phyloP scores from a whole-genome alignment of 2,888 invertebrate species.

The Hydrotaea cyrtoneurina region DNA sequence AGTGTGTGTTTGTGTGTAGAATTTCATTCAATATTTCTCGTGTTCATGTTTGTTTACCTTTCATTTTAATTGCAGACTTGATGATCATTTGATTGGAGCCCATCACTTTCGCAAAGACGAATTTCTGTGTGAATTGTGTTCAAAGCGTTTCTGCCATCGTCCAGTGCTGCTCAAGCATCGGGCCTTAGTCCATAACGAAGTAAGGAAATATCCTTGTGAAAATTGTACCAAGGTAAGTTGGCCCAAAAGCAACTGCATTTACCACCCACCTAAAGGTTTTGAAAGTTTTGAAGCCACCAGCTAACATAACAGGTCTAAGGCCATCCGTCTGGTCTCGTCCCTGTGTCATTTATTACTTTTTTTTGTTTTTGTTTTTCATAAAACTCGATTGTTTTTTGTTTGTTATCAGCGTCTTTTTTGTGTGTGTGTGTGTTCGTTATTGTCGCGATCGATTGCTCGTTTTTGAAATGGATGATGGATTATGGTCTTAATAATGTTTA shows the following conservation, averaged over 20 bases:
- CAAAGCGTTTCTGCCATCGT: constrained; percentile 90
- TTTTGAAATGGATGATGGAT: constrained; percentile 63
- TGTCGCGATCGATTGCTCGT: not conserved
- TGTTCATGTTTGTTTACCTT: not conserved
- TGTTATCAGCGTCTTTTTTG: not conserved
- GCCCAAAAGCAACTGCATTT: not conserved
- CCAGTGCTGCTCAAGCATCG: constrained; percentile 91
- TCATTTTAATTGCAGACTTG: constrained; percentile 85
- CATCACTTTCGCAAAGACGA: constrained; percentile 91
- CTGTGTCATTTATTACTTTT: no score
- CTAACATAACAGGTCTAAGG: not conserved
- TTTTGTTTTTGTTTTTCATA: not conserved
- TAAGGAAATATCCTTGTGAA: constrained; percentile 94
- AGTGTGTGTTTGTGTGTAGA: not conserved
- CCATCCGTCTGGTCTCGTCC: not conserved
- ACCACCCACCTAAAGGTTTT: not conserved
- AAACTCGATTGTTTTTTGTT: not conserved
- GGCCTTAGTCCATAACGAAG: constrained; percentile 89
- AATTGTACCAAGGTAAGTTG: constrained; percentile 91
- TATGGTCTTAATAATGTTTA: constrained; percentile 59
- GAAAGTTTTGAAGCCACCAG: not conserved
- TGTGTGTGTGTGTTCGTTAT: not conserved
- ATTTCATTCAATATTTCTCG: constrained; percentile 8
- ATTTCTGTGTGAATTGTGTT: constrained; percentile 92
- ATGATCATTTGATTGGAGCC: constrained; percentile 89